phyloP scores from a whole-genome alignment of 1,140 invertebrate genomes.

The Leptonema lineaticorne region DNA sequence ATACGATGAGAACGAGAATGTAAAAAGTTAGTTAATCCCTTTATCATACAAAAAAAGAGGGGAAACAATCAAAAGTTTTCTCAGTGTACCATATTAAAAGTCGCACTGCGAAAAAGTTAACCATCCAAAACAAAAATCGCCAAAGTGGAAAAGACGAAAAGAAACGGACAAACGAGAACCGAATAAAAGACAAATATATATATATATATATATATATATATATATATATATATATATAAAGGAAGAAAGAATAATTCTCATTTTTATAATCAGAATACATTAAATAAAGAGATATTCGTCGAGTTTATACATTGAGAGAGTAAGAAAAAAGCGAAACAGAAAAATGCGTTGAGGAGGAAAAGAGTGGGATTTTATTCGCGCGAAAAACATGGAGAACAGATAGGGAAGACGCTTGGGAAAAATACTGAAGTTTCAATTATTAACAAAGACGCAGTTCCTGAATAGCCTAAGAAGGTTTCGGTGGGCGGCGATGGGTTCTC shows the following conservation, averaged over 20 bases:
- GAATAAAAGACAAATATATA: background rate
- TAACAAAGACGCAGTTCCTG: conserved; percentile 36
- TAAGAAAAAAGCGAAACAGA: too few species aligned
- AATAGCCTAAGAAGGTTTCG: conserved; percentile 22
- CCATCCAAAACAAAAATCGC: conserved; percentile 21
- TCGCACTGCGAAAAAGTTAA: conserved; percentile 20
- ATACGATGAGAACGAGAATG: conserved; percentile 4
- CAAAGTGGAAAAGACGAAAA: conserved; percentile 15
- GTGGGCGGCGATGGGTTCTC: background rate
- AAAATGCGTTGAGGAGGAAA: background rate
- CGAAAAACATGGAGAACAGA: background rate
- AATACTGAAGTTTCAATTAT: conserved; percentile 39
- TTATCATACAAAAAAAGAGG: conserved; percentile 31
- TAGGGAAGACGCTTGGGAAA: background rate
- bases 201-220: background rate
- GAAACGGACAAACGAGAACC: background rate
- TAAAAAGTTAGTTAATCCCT: conserved; percentile 27
- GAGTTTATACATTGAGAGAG: too few species aligned
- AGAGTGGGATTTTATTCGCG: background rate
- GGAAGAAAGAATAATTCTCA: background rate
- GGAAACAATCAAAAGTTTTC: conserved; percentile 33
- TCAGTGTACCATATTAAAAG: conserved; percentile 21
- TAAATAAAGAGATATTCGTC: too few species aligned
- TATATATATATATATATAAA: background rate
- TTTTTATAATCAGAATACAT: too few species aligned